phyloP scores from a whole-genome alignment of 64 coral and sea anemone genomes.

The Dendronephthya gigantea region DNA sequence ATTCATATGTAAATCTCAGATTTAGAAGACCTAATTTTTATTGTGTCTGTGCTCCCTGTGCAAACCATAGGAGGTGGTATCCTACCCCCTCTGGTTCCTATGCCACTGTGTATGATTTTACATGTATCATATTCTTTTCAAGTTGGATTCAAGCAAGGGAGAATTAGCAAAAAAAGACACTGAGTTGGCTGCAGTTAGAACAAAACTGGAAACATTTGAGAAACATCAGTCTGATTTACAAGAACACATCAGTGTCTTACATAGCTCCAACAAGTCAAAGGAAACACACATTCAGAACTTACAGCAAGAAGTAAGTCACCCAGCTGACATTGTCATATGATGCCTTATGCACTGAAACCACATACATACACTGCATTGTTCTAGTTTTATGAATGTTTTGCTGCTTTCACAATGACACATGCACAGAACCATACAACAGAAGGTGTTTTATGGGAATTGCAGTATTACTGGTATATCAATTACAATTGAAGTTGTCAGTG shows the following conservation, averaged over 20 bases:
- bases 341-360: background rate
- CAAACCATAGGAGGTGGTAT: too few relatives aligned
- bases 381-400: background rate
- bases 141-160: background rate
- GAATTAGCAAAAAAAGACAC: slow-evolving; percentile 1
- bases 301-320: slow-evolving; percentile 3
- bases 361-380: background rate
- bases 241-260: slow-evolving; percentile 2
- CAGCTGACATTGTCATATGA: background rate
- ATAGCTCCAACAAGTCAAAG: slow-evolving; percentile 2
- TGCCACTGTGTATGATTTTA: too few relatives aligned
- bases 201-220: slow-evolving; percentile 14
- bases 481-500: too few relatives aligned
- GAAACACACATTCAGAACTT: slow-evolving; percentile 10
- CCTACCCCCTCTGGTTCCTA: too few relatives aligned
- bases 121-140: background rate
- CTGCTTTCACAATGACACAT: background rate
- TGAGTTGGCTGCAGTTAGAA: background rate
- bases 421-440: background rate
- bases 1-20: too few relatives aligned
- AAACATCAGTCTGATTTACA: slow-evolving; percentile 11
- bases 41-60: too few relatives aligned
- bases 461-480: too few relatives aligned
- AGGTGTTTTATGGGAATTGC: too few relatives aligned
- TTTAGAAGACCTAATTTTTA: too few relatives aligned